Evolutionary conservation across 2,113 vertebrate species (phyloP), one percentile per base, ranked within the genome.

Genomic region (Coptodon rendalli): DNA sequence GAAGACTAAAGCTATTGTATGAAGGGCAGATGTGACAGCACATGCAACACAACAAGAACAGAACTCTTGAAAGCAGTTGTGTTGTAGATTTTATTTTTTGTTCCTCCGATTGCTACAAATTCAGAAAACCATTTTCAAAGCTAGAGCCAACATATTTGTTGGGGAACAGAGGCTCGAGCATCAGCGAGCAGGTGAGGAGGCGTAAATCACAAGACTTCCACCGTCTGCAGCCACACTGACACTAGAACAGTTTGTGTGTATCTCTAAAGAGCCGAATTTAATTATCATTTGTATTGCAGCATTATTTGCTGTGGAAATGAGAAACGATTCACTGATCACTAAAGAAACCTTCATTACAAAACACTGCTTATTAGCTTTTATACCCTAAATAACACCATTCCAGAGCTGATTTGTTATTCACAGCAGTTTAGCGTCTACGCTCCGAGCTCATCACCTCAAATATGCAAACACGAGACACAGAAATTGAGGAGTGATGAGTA

Each of bases 211-310:
- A 10, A 16, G 2, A 73, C 40, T 48, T 48, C 40, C 40, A 0
- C 40, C 6, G 2, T 19, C 0, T 76, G 71, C 40, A 73, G 36
- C 40, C 9, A 3, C 43, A 29, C 68, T 11, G 40, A 19, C 24
- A 76, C 4, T 1, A 48, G 22, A 45, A 17, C 22, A 1, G 22
- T 27, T 45, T 45, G 13, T 48, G 68, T 73, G 38, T 3, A 5
- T 29, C 0, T 19, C 43, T 2, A 10, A 54, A 54, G 10, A 54
- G 53, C 5, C 11, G 52, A 22, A n/a, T 22, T n/a, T n/a, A 0
- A 73, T 16, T 45, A 0, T 11, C 0, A 24, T 2, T 10, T 73
- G 22, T 29, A 73, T 9, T 27, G 40, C 40, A 0, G 22, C 0
- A 1, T 73, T 73, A 17, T 73, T 73, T 22, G 36, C 63, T 27